Conservation (phyloP, 2,797 vertebrate genomes). For the Emys orbicularis region DNA sequence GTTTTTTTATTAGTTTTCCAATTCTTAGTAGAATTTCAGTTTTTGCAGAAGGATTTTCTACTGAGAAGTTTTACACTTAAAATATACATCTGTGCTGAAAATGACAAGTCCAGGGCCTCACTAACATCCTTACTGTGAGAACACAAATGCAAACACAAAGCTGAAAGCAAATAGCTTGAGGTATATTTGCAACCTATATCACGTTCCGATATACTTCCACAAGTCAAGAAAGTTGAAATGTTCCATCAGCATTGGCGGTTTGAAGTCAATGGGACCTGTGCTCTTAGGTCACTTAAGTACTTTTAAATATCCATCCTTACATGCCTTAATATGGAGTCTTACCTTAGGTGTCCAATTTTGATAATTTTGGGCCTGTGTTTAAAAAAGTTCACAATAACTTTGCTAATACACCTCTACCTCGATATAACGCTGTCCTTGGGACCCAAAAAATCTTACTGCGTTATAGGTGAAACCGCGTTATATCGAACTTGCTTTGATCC, state of each 20-base stretch:
- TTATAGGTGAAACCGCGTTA: no score
- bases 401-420: neutral
- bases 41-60: neutral
- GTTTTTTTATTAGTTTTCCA: neutral
- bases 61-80: neutral
- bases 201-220: neutral
- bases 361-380: neutral
- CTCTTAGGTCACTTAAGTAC: neutral
- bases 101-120: neutral
- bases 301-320: neutral
- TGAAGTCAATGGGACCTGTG: neutral
- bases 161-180: neutral
- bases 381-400: neutral
- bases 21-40: neutral
- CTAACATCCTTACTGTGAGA: neutral
- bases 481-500: no score
- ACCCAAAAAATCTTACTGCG: no score
- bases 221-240: neutral
- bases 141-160: neutral
- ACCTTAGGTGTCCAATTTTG: neutral
- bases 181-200: neutral
- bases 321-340: neutral
- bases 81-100: neutral
- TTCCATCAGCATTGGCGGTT: neutral
- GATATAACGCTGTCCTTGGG: no score